phyloP scores from a whole-genome alignment of 2,888 invertebrate species.

The Erebia aethiops region DNA sequence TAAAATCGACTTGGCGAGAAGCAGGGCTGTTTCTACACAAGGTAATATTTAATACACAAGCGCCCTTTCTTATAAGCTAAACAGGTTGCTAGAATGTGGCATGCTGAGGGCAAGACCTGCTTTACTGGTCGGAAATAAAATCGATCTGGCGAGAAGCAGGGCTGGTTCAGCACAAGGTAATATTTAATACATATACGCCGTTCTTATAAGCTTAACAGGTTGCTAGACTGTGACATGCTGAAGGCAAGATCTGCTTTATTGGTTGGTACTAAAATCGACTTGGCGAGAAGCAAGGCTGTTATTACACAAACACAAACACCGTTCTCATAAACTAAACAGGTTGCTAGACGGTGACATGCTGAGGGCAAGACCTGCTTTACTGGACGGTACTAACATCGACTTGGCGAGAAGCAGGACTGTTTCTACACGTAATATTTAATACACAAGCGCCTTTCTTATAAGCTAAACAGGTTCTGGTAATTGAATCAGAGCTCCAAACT shows the following conservation, averaged over 20 bases:
- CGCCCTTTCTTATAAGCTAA: too few relatives aligned
- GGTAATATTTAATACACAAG: constrained; percentile 78
- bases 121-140: too few relatives aligned
- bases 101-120: too few relatives aligned
- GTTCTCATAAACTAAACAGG: constrained; percentile 45
- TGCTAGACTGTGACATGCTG: constrained; percentile 91
- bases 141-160: too few relatives aligned
- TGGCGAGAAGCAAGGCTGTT: constrained; percentile 94
- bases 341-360: constrained; percentile 73
- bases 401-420: too few relatives aligned
- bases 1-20: constrained; percentile 96
- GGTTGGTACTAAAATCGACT: constrained; percentile 96
- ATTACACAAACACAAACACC: constrained; percentile 85
- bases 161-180: too few relatives aligned
- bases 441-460: too few relatives aligned
- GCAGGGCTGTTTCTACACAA: constrained; percentile 94
- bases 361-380: too few relatives aligned
- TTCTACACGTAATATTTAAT: too few relatives aligned
- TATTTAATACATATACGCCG: constrained; percentile 61
- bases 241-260: constrained; percentile 91
- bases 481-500: background rate
- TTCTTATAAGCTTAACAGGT: constrained; percentile 50
- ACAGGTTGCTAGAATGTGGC: constrained; percentile 73
- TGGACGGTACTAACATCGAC: too few relatives aligned
- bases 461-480: background rate